Evolutionary conservation across 1,140 invertebrate species (phyloP), one percentile per base, ranked within the genome.

Genomic region (Hyles vespertilio): DNA sequence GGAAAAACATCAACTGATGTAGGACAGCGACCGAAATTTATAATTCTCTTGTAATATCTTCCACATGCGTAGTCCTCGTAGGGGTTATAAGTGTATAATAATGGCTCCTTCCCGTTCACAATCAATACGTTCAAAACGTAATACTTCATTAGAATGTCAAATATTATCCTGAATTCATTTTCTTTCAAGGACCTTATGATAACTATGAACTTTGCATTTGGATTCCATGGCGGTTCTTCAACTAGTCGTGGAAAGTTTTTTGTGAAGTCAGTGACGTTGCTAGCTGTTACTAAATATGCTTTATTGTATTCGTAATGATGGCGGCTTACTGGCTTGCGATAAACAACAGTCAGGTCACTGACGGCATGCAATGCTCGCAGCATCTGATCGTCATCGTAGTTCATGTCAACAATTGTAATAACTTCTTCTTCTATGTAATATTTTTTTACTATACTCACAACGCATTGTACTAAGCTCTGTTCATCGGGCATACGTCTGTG

Each of bases 161-260:
- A 80, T 11, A 80, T 62, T 11, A 49, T 6, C 3, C 12, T 47
- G 8, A 77, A 56, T n/a, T 77, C 52, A 2, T 5, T 8, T 8
- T 40, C 32, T 4, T 3, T 46, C 11, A 4, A 46, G 6, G 0
- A 70, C 43, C 11, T 57, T 32, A 77, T 48, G 9, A 75, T 49
- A 32, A 81, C 66, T 5, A 79, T 36, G 34, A 74, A 65, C 33
- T 49, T 49, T 7, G 58, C 52, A 10, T 59, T 56, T 10, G 76
- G 74, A 54, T 63, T 70, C 76, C 78, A 79, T 3, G 45, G 33
- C 4, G 43, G 2, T 6, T 71, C 59, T 6, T 4, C 43, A 5
- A 53, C n/a, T 2, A 61, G 34, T 5, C 58, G 32, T 6, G 43
- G 5, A 40, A 61, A 55, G 10, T 51, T 3, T 12, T 40, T 11